Conservation (phyloP, 2,797 vertebrate genomes). For the Carapus acus region DNA sequence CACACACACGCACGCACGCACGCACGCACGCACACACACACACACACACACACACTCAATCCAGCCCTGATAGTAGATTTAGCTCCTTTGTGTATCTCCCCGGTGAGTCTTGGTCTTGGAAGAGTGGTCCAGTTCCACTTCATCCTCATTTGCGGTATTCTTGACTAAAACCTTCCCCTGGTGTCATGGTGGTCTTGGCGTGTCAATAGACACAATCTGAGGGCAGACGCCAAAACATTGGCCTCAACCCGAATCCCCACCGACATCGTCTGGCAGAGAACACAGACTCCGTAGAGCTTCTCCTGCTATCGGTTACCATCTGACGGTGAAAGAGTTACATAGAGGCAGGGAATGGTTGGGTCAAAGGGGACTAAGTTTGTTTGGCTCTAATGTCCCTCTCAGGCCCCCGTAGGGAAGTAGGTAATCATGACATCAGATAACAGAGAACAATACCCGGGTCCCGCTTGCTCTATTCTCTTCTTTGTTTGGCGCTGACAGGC, state of each 20-base stretch:
- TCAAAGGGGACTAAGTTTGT: conserved; percentile 57
- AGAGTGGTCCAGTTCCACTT: conserved; percentile 54
- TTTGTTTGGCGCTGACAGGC: conserved; percentile 35
- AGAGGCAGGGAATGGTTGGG: conserved; percentile 53
- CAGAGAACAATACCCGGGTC: conserved; percentile 38
- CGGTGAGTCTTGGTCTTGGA: too few relatives aligned
- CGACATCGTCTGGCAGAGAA: conserved; percentile 52
- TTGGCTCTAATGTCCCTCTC: conserved; percentile 52
- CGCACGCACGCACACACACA: too few relatives aligned
- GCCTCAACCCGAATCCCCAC: conserved; percentile 43
- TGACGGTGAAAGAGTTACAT: conserved; percentile 57
- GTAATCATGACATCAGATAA: conserved; percentile 49
- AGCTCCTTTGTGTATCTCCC: conserved; percentile 31
- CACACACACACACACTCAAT: neutral
- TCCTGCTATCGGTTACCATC: conserved; percentile 64
- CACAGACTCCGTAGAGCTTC: conserved; percentile 59
- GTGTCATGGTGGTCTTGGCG: conserved; percentile 49
- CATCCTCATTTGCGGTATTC: conserved; percentile 37
- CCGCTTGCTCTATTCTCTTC: conserved; percentile 15
- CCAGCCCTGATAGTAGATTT: conserved; percentile 4
- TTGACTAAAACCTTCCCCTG: conserved; percentile 32
- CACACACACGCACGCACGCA: too few relatives aligned
- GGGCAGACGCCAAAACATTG: conserved; percentile 53
- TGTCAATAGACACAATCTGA: conserved; percentile 52
- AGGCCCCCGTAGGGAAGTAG: conserved; percentile 33